phyloP scores from a whole-genome alignment of 1,140 invertebrate genomes.

The Macrocentrus cingulum region DNA sequence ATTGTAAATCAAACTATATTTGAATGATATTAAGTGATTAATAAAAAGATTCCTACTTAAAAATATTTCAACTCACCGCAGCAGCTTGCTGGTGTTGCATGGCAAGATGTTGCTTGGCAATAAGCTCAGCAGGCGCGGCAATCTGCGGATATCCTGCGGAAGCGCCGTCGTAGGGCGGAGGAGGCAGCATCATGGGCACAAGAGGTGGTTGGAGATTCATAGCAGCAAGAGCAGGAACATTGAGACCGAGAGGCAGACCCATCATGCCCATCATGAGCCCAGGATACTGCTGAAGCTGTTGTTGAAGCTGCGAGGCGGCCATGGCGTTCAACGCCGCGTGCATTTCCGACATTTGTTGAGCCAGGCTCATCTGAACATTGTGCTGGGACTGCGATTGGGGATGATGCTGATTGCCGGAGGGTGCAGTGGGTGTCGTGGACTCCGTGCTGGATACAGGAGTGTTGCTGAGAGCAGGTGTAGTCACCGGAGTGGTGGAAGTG shows the following conservation, averaged over 20 bases:
- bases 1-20: too few species aligned
- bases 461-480: conserved; percentile 65
- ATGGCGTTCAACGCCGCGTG: conserved; percentile 84
- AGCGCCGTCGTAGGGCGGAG: conserved; percentile 70
- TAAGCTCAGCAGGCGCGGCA: conserved; percentile 58
- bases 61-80: conserved; percentile 64
- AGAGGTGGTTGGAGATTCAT: conserved; percentile 86
- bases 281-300: conserved; percentile 69
- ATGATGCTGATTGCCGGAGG: conserved; percentile 55
- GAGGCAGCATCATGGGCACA: conserved; percentile 88
- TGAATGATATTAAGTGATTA: too few species aligned
- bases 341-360: conserved; percentile 82
- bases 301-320: conserved; percentile 77
- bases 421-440: conserved; percentile 58
- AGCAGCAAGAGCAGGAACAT: conserved; percentile 78
- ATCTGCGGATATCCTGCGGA: conserved; percentile 58
- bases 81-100: conserved; percentile 71
- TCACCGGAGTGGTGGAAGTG: conserved; percentile 65
- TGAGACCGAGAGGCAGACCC: conserved; percentile 81
- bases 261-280: conserved; percentile 68
- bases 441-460: conserved; percentile 64
- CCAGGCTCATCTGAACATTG: conserved; percentile 62
- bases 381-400: conserved; percentile 27
- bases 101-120: conserved; percentile 71
- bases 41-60: background rate